A percentile compares a stretch with the other conserved stretches of the same genome.
These are phyloP conservation scores for Dipodomys ordii DNA, from an alignment of 2,113 vertebrate genomes.

Conservation along the genomic window DNA sequence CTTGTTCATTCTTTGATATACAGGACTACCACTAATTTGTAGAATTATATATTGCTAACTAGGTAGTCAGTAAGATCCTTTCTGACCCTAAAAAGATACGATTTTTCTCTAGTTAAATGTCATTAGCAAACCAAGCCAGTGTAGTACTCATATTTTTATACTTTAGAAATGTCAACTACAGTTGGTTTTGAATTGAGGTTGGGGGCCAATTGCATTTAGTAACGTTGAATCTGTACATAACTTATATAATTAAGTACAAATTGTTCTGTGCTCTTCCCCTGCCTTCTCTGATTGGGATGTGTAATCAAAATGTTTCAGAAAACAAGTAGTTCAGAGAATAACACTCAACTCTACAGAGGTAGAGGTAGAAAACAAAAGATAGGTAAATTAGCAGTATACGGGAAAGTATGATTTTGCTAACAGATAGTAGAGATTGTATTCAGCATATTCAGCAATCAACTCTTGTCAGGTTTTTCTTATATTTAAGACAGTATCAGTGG, in stretches of 20 bases:
- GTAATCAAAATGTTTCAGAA: slow-evolving; percentile 39
- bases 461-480: not conserved
- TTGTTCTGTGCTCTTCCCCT: slow-evolving; percentile 10
- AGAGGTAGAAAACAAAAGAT: not conserved
- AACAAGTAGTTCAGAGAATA: not conserved
- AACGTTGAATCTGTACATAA: not conserved
- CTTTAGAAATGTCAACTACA: not conserved
- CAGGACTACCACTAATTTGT: not conserved
- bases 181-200: slow-evolving; percentile 45
- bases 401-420: not conserved
- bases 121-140: slow-evolving; percentile 3
- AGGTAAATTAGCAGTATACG: too few species aligned
- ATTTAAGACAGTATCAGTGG: not conserved
- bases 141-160: not conserved
- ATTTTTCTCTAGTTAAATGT: slow-evolving; percentile 54
- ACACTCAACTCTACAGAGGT: not conserved
- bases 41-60: not conserved
- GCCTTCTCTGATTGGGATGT: not conserved
- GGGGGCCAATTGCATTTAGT: not conserved
- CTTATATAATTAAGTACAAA: too few species aligned
- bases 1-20: not conserved
- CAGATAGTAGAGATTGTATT: not conserved
- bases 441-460: not conserved
- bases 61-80: not conserved
- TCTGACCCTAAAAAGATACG: slow-evolving; percentile 32